Evolutionary conservation across 2,888 invertebrate genomes (phyloP).

Genomic region (Bugula neritina): DNA sequence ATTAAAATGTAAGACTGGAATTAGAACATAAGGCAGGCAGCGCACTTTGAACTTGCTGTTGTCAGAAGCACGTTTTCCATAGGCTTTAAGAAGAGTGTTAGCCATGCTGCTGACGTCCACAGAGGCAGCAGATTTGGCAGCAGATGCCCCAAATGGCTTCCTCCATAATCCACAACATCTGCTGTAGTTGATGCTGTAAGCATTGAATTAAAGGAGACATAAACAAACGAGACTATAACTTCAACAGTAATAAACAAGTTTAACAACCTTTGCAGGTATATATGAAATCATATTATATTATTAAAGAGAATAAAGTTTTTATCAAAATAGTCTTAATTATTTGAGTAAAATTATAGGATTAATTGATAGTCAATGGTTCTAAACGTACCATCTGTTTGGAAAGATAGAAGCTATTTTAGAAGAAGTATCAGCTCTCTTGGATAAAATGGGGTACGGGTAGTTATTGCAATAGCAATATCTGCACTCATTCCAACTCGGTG

Average conservation of each 20-base stretch:
- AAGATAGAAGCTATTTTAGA: not conserved
- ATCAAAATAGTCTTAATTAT: too few species aligned
- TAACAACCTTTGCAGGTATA: too few species aligned
- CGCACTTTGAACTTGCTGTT: conserved; percentile 11
- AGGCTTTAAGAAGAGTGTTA: not conserved
- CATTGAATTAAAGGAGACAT: too few species aligned
- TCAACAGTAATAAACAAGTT: too few species aligned
- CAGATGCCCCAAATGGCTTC: not conserved
- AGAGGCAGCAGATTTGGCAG: not conserved
- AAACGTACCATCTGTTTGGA: not conserved
- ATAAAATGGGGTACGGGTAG: not conserved
- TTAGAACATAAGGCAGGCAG: too few species aligned
- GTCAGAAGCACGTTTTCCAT: not conserved
- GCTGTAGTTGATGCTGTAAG: not conserved
- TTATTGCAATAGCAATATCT: not conserved
- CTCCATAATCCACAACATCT: not conserved
- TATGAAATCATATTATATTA: too few species aligned
- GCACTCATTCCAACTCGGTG: not conserved
- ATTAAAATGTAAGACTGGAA: too few species aligned
- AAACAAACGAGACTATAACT: too few species aligned
- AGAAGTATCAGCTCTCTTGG: not conserved
- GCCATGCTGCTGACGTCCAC: conserved; percentile 16
- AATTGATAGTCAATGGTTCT: too few species aligned
- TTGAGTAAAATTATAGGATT: too few species aligned
- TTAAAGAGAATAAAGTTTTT: too few species aligned